Conservation (phyloP, 2,113 vertebrate genomes). For the Bubo scandiacus region DNA sequence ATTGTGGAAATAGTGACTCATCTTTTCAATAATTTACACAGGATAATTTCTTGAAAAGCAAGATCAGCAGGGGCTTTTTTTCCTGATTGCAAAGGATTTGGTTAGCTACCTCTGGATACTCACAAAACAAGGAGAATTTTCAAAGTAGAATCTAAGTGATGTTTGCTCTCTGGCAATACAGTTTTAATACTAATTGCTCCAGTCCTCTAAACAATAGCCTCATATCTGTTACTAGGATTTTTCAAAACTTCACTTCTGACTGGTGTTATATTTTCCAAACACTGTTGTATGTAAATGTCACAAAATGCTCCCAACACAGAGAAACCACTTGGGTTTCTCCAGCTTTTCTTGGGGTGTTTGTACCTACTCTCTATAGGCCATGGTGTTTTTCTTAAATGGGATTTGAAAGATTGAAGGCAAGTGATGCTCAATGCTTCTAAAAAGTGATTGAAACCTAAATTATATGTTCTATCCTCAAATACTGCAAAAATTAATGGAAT, state of each 20-base stretch:
- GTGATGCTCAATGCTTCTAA: neutral
- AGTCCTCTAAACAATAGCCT: neutral
- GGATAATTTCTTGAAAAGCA: conserved; percentile 49
- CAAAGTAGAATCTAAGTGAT: neutral
- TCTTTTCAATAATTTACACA: conserved; percentile 56
- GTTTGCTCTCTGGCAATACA: neutral
- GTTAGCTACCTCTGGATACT: neutral
- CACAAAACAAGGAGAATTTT: neutral
- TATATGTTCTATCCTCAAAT: neutral
- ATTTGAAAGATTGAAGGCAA: neutral
- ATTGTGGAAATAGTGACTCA: conserved; percentile 36
- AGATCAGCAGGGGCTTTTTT: neutral
- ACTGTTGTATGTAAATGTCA: neutral
- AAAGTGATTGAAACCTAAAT: neutral
- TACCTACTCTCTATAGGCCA: neutral
- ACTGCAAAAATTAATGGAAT: neutral
- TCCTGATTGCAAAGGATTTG: neutral
- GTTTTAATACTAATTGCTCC: neutral
- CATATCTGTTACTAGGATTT: neutral
- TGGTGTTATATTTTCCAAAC: neutral
- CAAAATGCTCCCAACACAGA: neutral
- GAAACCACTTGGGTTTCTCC: neutral
- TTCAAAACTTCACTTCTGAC: neutral
- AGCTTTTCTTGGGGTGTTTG: neutral
- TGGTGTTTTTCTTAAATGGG: neutral